phyloP scores from a whole-genome alignment of 2,888 invertebrate species.

The Eurois occulta region DNA sequence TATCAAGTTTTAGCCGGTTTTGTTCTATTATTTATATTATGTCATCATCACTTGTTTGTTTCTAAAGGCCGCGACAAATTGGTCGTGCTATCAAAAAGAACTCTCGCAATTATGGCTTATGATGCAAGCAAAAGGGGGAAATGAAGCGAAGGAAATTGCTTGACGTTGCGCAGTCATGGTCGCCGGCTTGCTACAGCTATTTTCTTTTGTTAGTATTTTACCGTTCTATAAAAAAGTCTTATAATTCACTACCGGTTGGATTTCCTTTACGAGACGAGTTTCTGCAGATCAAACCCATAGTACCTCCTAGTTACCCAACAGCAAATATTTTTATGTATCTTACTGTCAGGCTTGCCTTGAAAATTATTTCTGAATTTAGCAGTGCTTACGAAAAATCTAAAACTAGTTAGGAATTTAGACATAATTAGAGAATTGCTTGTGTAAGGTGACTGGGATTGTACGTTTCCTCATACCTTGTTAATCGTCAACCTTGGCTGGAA shows the following conservation, averaged over 20 bases:
- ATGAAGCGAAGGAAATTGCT: conserved; percentile 58
- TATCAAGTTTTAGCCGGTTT: conserved; percentile 10
- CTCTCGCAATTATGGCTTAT: conserved; percentile 42
- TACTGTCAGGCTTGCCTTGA: conserved; percentile 18
- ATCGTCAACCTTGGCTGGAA: conserved; percentile 6
- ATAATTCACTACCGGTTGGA: conserved; percentile 24
- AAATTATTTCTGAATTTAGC: conserved; percentile 11
- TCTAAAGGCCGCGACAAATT: conserved; percentile 28
- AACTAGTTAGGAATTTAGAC: conserved; percentile 18
- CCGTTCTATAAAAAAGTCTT: conserved; percentile 9
- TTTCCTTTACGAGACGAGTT: conserved; percentile 18
- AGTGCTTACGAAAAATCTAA: conserved; percentile 15
- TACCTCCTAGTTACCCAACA: neutral
- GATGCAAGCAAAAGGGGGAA: conserved; percentile 59
- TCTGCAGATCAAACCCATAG: conserved; percentile 7
- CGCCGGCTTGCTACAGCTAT: conserved; percentile 25
- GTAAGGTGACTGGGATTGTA: neutral
- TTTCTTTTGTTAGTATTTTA: conserved; percentile 20
- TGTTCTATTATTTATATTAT: no score
- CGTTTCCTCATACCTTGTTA: neutral
- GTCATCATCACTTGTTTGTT: conserved; percentile 30
- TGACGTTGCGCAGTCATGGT: conserved; percentile 56
- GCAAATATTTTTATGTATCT: neutral
- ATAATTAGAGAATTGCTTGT: conserved; percentile 1
- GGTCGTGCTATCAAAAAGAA: conserved; percentile 44